phyloP scores from a whole-genome alignment of 2,888 invertebrate genomes.

The Herminia tarsipennalis region DNA sequence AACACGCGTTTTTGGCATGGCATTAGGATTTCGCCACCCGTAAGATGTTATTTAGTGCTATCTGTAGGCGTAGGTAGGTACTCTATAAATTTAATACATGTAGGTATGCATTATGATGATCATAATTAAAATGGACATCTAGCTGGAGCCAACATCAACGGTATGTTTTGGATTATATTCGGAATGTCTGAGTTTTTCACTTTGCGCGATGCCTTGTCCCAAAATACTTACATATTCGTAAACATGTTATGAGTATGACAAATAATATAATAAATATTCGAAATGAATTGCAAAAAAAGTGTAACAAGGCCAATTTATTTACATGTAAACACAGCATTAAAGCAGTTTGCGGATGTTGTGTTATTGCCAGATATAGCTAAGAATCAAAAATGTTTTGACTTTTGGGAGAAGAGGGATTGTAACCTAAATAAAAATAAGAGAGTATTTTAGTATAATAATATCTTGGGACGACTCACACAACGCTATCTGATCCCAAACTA shows the following conservation, averaged over 20 bases:
- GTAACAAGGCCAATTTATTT: constrained; percentile 3
- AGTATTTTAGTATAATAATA: too few species aligned
- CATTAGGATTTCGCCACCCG: constrained; percentile 33
- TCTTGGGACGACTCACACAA: too few species aligned
- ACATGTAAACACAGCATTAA: too few species aligned
- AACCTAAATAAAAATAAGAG: too few species aligned
- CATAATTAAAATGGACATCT: constrained; percentile 34
- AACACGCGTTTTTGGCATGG: constrained; percentile 43
- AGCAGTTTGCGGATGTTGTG: too few species aligned
- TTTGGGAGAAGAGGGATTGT: too few species aligned
- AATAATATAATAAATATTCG: neutral
- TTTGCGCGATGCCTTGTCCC: constrained; percentile 21
- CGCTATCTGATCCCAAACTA: too few species aligned
- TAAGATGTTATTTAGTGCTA: constrained; percentile 12
- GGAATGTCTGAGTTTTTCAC: constrained; percentile 48
- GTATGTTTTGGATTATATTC: constrained; percentile 47
- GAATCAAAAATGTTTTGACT: too few species aligned
- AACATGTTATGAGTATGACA: constrained; percentile 17
- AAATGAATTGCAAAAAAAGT: constrained; percentile 4
- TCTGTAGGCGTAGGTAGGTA: constrained; percentile 28
- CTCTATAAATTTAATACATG: constrained; percentile 16
- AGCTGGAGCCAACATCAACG: constrained; percentile 32
- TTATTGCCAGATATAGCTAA: too few species aligned
- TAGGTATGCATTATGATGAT: constrained; percentile 15
- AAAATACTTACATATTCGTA: constrained; percentile 23